A percentile compares a stretch with the other conserved stretches of the same genome.
These are phyloP conservation scores for Podocnemis expansa DNA, from an alignment of 2,113 vertebrate genomes.

Conservation along the genomic window DNA sequence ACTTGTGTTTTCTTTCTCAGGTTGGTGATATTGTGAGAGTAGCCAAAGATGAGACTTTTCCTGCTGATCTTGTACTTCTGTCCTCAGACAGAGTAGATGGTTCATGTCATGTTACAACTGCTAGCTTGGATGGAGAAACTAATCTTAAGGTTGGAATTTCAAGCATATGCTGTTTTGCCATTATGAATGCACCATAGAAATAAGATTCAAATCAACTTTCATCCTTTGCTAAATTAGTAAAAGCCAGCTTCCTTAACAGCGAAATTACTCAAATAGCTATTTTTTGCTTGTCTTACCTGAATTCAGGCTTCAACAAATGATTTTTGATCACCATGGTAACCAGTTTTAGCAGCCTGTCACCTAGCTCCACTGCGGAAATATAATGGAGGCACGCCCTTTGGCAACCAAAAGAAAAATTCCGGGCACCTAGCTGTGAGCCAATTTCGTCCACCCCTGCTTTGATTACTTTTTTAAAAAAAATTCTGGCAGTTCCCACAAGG, in stretches of 20 bases:
- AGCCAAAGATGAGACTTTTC: slow-evolving; percentile 99
- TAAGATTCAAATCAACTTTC: not conserved
- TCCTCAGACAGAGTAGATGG: slow-evolving; percentile 93
- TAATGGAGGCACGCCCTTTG: too few relatives aligned
- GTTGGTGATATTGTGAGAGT: slow-evolving; percentile 98
- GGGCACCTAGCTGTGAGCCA: too few relatives aligned
- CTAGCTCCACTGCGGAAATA: too few relatives aligned
- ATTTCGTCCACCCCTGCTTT: too few relatives aligned
- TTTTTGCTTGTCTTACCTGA: not conserved
- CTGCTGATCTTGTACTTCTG: slow-evolving; percentile 92
- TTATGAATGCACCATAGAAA: not conserved
- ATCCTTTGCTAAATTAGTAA: not conserved
- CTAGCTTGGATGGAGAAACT: slow-evolving; percentile 97
- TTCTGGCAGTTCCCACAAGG: not conserved
- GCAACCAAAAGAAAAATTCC: too few relatives aligned
- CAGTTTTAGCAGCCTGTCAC: too few relatives aligned
- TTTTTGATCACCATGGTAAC: too few relatives aligned
- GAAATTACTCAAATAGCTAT: not conserved
- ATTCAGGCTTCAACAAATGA: too few relatives aligned
- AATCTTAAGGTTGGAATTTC: slow-evolving; percentile 89
- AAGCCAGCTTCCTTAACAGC: not conserved
- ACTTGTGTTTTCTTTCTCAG: slow-evolving; percentile 64
- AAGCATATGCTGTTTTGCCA: not conserved
- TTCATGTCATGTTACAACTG: slow-evolving; percentile 95
- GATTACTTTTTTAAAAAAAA: not conserved